Percentiles rank a stretch among this genome's conserved stretches.
Conservation (phyloP, 2,888 invertebrate species). For the Thera obeliscata region DNA sequence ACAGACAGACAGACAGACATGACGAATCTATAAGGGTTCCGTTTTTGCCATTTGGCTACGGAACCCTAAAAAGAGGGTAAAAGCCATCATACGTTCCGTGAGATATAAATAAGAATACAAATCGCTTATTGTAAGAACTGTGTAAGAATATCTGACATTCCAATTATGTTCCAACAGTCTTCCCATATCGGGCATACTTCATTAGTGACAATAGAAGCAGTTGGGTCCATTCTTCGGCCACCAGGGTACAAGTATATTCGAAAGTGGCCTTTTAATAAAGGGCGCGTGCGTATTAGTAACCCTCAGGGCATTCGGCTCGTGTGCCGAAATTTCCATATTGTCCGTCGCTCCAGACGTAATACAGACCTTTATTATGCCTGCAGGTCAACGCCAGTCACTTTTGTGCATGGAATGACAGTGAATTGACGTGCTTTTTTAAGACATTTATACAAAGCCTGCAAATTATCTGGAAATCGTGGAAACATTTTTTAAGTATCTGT, state of each 20-base stretch:
- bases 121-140: no score
- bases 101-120: no score
- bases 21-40: no score
- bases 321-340: slow-evolving; percentile 21
- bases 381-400: slow-evolving; percentile 21
- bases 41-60: no score
- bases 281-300: slow-evolving; percentile 12
- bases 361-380: slow-evolving; percentile 21
- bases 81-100: no score
- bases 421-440: neutral
- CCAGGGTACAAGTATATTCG: slow-evolving; percentile 8
- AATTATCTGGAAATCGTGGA: neutral
- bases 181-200: no score
- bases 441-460: neutral
- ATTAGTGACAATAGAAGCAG: slow-evolving; percentile 19
- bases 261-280: slow-evolving; percentile 15
- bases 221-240: slow-evolving; percentile 19
- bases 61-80: no score
- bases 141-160: no score
- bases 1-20: no score
- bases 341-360: slow-evolving; percentile 1
- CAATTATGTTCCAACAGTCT: no score
- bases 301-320: slow-evolving; percentile 11
- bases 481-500: neutral
- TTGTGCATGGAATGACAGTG: slow-evolving; percentile 9